Evolutionary conservation across 2,113 vertebrate species (phyloP), one percentile per base, ranked within the genome.

Genomic region (Erythrocercus mccallii): DNA sequence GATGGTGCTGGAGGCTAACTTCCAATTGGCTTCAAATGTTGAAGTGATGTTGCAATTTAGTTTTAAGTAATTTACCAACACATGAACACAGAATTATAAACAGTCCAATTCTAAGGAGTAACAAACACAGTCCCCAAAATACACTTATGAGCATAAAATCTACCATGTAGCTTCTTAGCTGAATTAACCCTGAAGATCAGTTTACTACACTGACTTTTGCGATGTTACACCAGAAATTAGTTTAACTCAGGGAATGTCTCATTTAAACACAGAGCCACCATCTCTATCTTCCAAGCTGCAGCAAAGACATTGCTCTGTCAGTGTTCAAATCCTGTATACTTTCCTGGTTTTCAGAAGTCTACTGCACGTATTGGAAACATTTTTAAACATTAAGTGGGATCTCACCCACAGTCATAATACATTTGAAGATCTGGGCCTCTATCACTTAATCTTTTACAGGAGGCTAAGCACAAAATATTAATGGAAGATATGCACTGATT

Each of bases 51-150:
- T 81, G 37, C 48, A 60, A 69, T 72, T 72, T n/a, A 11, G 24
- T 85, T 93, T 93, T 69, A 69, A 95, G 68, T 76, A 86, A 69
- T n/a, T 88, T 30, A 23, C 24, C 10, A 44, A 31, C 33, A 73
- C 78, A 68, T 1, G 2, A 45, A 58, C 45, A 51, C n/a, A 54
- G 42, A 72, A 76, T 33, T 48, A 69, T 53, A 54, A 79, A 79
- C 25, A 68, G 9, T 44, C 22, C 22, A 65, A 7, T 65, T 74
- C 37, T 69, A 81, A 57, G n/a, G 14, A 88, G 48, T 20, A 76
- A 51, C 30, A 40, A 45, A 21, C 15, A 54, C 4, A 1, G 21
- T 20, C 15, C 10, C 9, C 40, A 33, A 92, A 86, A 81, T 15
- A 83, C 10, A 40, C 53, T 51, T 68, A 25, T 44, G 40, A 51